Evolutionary conservation across 2,888 invertebrate species (phyloP), one percentile per base, ranked within the genome.

Genomic region (Sycophila texana): DNA sequence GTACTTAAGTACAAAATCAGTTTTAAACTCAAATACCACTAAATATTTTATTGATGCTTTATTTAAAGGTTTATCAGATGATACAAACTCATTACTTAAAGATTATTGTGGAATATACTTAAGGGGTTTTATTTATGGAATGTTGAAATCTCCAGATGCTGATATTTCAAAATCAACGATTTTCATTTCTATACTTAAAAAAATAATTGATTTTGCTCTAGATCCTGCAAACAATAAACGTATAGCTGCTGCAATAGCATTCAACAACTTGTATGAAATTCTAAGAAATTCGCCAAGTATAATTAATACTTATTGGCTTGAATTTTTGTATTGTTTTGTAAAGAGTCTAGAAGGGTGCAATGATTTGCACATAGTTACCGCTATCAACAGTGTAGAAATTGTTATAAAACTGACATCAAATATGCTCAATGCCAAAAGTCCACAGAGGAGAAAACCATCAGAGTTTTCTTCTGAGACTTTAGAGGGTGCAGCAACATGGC

Each of bases 121-220:
- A n/a, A 91, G 91, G 26, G 95, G 95, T 88, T 95, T 94, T 86
- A 91, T 94, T 0, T 89, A 88, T 39, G 95, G 95, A 94, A 92
- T 94, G 0, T 92, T 94, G 60, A 94, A 93, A 85, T 87, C 90
- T 0, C 39, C 58, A 3, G 78, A 77, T 16, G 82, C 86, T 3
- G 88, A 89, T 65, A 82, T 91, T 18, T 85, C 84, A n/a, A 86
- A 86, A 12, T 89, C 90, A 22, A 89, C 91, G 0, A 85, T 86
- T 81, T 90, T 93, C 16, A 91, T 92, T 81, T 88, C 91, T 1
- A 90, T 95, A 12, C 86, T 95, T 39, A 91, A 92, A 78, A 91
- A 93, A 83, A 91, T 95, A 60, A 92, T 92, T 82, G 92, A 92
- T 79, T 93, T 93, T 82, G 92, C 92, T 18, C 86, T 91, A 22